A percentile compares a stretch with the other conserved stretches of the same genome.
These are phyloP conservation scores for Epinephelus coioides DNA, from an alignment of 2,797 vertebrate species.

Conservation along the genomic window DNA sequence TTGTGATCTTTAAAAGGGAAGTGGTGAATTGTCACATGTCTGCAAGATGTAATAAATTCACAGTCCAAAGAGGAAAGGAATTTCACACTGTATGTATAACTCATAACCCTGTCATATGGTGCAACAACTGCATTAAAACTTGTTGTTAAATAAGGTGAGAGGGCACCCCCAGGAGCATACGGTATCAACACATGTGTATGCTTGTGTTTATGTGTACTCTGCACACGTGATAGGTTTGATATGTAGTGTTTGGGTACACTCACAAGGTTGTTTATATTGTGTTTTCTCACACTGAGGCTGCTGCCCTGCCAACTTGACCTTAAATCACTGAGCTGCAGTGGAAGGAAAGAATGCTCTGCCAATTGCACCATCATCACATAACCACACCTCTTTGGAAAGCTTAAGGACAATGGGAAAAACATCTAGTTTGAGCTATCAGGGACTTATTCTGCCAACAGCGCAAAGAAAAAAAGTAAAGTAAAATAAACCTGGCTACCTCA, in stretches of 20 bases:
- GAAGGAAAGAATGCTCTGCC: conserved; percentile 1
- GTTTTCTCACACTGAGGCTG: conserved; percentile 16
- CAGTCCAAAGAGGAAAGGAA: not conserved
- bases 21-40: not conserved
- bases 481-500: conserved; percentile 11
- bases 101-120: not conserved
- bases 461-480: not conserved
- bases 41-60: not conserved
- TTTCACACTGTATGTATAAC: not conserved
- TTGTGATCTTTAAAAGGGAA: not conserved
- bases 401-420: not conserved
- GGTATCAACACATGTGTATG: not conserved
- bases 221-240: conserved; percentile 13
- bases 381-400: conserved; percentile 10
- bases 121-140: not conserved
- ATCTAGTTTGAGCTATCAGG: not conserved
- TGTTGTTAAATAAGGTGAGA: not conserved
- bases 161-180: not conserved
- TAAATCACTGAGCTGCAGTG: conserved; percentile 12
- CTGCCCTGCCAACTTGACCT: conserved; percentile 29
- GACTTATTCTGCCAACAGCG: not conserved
- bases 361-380: conserved; percentile 21
- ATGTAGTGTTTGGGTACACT: conserved; percentile 21
- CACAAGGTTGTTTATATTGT: conserved; percentile 42
- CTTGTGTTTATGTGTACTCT: conserved; percentile 8